Conservation (phyloP, 2,113 vertebrate genomes). For the Rhea pennata region DNA sequence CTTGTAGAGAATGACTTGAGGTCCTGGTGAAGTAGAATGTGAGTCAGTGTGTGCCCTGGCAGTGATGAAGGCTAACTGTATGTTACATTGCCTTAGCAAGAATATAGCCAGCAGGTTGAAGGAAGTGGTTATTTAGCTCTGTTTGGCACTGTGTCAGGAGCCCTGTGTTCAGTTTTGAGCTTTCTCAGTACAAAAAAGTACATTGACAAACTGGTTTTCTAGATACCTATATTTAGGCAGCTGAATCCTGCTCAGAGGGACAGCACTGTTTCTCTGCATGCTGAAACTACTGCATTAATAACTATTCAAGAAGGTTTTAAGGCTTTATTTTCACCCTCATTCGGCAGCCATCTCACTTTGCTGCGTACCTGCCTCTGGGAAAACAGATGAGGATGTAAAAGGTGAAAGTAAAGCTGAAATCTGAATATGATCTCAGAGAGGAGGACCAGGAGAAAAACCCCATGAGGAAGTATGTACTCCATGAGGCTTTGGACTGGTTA, state of each 20-base stretch:
- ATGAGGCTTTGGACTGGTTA: background rate
- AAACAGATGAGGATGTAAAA: background rate
- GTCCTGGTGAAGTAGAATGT: background rate
- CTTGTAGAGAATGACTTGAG: background rate
- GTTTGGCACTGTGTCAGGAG: background rate
- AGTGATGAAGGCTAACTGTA: background rate
- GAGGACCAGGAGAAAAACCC: background rate
- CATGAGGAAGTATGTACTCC: background rate
- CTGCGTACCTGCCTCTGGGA: background rate
- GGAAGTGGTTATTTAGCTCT: background rate
- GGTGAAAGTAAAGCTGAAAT: background rate
- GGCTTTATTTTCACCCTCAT: background rate
- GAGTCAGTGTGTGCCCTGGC: background rate
- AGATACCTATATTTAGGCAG: background rate
- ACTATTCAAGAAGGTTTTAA: background rate
- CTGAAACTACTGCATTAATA: background rate
- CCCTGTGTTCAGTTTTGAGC: background rate
- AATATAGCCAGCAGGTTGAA: background rate
- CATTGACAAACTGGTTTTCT: background rate
- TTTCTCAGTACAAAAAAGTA: background rate
- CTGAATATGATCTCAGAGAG: background rate
- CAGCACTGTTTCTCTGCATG: background rate
- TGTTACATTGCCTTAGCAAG: background rate
- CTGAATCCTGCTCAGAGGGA: background rate
- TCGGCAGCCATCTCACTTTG: background rate